Conservation (phyloP, 64 coral and sea anemone species). For the Pachyseris speciosa region DNA sequence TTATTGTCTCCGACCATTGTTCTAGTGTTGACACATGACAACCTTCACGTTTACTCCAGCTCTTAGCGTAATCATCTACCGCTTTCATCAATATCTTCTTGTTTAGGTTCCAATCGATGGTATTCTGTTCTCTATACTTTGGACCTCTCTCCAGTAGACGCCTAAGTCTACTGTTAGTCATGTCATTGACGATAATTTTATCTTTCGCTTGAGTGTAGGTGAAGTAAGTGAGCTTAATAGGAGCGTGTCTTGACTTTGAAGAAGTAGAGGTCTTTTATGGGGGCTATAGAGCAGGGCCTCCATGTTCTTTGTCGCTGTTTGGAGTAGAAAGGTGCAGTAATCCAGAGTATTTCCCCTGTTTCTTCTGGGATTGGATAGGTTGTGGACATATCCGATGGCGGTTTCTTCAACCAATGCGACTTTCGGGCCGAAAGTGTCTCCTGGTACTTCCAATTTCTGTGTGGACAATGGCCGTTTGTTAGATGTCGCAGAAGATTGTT, state of each 20-base stretch:
- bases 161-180: too few species aligned
- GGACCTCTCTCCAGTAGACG: too few species aligned
- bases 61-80: too few species aligned
- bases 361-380: constrained; percentile 68
- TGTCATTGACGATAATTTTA: too few species aligned
- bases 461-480: constrained; percentile 73
- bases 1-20: too few species aligned
- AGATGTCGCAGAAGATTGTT: constrained; percentile 52
- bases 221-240: too few species aligned
- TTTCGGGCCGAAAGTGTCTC: constrained; percentile 66
- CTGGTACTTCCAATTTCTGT: constrained; percentile 57
- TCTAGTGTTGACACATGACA: too few species aligned
- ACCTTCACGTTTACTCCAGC: too few species aligned
- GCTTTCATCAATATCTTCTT: too few species aligned
- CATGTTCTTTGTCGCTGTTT: constrained; percentile 67
- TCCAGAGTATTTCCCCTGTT: constrained; percentile 67
- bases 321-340: constrained; percentile 68
- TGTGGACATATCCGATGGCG: constrained; percentile 62
- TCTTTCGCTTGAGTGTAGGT: too few species aligned
- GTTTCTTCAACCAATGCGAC: constrained; percentile 60
- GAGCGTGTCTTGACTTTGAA: constrained; percentile 62
- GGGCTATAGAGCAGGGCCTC: constrained; percentile 78
- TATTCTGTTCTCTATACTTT: too few species aligned
- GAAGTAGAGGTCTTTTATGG: constrained; percentile 76
- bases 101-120: too few species aligned